These are phyloP conservation scores for Lycocerus yunnanus DNA, from an alignment of 2,888 invertebrate genomes.

Conservation along the genomic window DNA sequence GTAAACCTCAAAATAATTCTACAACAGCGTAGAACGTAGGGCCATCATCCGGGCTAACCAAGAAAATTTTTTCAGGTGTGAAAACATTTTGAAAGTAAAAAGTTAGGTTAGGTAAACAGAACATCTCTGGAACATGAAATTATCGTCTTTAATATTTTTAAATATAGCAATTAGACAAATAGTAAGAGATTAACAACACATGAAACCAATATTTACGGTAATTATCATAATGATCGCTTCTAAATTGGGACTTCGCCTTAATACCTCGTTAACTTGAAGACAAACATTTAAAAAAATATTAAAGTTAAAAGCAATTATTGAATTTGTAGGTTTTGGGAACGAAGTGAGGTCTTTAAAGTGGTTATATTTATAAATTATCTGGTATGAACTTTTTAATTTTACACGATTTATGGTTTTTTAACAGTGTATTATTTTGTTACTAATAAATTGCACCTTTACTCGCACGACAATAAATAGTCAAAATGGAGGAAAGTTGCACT, in stretches of 20 bases:
- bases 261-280: not conserved
- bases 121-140: too few relatives aligned
- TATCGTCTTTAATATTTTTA: not conserved
- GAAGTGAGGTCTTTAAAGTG: not conserved
- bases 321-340: not conserved
- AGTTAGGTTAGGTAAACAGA: too few relatives aligned
- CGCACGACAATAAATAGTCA: not conserved
- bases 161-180: not conserved
- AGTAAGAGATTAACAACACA: not conserved
- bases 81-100: too few relatives aligned
- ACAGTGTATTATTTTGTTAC: not conserved
- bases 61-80: too few relatives aligned
- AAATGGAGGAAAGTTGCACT: not conserved
- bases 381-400: not conserved
- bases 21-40: too few relatives aligned
- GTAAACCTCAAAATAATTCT: too few relatives aligned
- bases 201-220: not conserved
- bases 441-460: not conserved
- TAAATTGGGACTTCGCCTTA: not conserved
- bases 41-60: too few relatives aligned
- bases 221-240: not conserved
- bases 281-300: not conserved
- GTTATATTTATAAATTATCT: not conserved
- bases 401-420: not conserved
- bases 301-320: not conserved